A percentile compares a stretch with the other conserved stretches of the same genome.
Evolutionary conservation across 2,797 vertebrate species (phyloP).

Genomic region (Crax fasciolata): DNA sequence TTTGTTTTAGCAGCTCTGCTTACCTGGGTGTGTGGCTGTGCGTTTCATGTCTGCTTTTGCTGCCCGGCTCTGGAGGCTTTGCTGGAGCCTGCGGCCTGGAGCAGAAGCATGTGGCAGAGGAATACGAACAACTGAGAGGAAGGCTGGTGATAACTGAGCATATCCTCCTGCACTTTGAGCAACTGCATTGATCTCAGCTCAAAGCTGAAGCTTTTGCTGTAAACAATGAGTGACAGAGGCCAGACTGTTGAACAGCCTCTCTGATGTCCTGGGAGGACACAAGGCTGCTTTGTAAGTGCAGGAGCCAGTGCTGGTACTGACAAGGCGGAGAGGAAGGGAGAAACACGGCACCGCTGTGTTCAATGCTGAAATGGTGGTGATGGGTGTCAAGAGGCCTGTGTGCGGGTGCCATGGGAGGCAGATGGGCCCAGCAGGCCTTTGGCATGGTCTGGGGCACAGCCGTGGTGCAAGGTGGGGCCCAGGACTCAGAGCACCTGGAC

Average conservation of each 20-base stretch:
- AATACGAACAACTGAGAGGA: neutral
- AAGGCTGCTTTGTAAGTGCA: slow-evolving; percentile 6
- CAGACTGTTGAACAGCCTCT: neutral
- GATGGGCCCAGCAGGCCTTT: neutral
- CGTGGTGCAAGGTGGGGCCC: neutral
- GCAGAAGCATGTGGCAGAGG: fast-evolving
- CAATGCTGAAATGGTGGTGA: neutral
- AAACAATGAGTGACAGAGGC: neutral
- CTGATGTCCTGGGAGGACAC: neutral
- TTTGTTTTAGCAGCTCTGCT: neutral
- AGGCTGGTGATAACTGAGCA: neutral
- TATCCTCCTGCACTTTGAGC: neutral
- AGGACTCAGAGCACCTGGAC: neutral
- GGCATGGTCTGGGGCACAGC: neutral
- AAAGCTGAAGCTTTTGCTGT: neutral
- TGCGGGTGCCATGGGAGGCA: neutral
- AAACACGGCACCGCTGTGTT: neutral
- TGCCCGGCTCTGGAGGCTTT: neutral
- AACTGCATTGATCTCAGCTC: slow-evolving; percentile 5
- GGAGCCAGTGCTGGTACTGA: neutral
- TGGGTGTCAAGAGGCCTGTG: neutral
- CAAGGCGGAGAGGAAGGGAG: neutral
- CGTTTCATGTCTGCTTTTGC: slow-evolving; percentile 13
- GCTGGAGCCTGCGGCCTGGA: neutral
- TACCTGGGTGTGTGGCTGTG: neutral